These are phyloP conservation scores for Ryuthela nishihirai DNA, from an alignment of 2,888 invertebrate genomes.

Conservation along the genomic window DNA sequence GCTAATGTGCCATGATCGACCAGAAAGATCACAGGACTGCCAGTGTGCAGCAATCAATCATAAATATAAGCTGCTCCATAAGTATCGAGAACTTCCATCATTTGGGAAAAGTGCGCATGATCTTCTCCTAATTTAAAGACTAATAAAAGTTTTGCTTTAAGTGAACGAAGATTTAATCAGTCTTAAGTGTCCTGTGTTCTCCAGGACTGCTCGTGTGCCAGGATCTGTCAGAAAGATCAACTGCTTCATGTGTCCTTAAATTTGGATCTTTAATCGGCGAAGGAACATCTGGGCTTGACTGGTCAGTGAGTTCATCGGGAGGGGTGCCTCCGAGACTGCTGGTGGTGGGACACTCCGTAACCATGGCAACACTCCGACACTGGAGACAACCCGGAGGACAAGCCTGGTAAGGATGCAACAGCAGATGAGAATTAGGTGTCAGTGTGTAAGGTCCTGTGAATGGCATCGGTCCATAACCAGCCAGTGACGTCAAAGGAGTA, in stretches of 20 bases:
- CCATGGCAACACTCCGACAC: constrained; percentile 23
- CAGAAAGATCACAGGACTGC: constrained; percentile 37
- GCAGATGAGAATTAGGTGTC: constrained; percentile 11
- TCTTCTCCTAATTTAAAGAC: no score
- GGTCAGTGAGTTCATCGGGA: constrained; percentile 8
- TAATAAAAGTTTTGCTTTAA: not conserved
- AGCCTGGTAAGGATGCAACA: constrained; percentile 15
- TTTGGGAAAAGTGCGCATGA: no score
- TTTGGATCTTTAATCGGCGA: constrained; percentile 1
- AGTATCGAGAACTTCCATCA: no score
- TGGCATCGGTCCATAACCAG: not conserved
- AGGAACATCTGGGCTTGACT: not conserved
- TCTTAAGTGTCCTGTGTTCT: constrained; percentile 5
- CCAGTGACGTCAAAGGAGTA: constrained; percentile 12
- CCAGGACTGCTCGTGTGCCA: constrained; percentile 32
- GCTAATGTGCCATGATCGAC: constrained; percentile 33
- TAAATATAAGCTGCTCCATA: no score
- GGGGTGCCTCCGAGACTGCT: constrained; percentile 3
- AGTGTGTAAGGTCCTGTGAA: constrained; percentile 12
- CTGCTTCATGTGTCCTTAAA: constrained; percentile 26
- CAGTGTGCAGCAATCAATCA: no score
- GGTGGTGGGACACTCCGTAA: constrained; percentile 7
- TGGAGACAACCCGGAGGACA: constrained; percentile 40
- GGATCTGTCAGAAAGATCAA: constrained; percentile 36
- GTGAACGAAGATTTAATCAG: not conserved